These are phyloP conservation scores for Cephalopholis sonnerati DNA, from an alignment of 2,113 vertebrate genomes.

Conservation along the genomic window DNA sequence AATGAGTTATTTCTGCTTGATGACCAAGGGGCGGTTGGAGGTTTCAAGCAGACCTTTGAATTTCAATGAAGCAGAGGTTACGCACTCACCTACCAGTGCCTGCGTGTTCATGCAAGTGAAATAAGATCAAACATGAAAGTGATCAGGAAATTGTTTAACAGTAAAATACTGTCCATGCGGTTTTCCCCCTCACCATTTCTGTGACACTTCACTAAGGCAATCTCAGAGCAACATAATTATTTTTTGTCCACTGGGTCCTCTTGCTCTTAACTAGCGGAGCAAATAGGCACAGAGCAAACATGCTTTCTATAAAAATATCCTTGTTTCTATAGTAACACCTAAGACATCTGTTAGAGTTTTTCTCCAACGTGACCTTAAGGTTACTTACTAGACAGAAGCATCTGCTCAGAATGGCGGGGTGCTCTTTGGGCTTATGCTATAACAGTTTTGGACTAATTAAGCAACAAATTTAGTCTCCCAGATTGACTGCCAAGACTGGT, in stretches of 20 bases:
- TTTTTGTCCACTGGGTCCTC: slow-evolving; percentile 12
- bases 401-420: neutral
- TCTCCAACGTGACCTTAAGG: slow-evolving; percentile 24
- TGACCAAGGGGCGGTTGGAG: slow-evolving; percentile 56
- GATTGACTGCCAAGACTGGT: neutral
- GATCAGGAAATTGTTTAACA: slow-evolving; percentile 9
- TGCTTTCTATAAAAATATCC: slow-evolving; percentile 36
- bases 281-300: slow-evolving; percentile 33
- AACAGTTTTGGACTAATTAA: slow-evolving; percentile 34
- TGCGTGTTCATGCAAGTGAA: slow-evolving; percentile 33
- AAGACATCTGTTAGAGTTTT: slow-evolving; percentile 45
- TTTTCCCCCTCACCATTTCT: neutral
- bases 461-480: neutral
- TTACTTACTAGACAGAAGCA: slow-evolving; percentile 24
- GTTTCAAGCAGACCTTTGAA: slow-evolving; percentile 74
- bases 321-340: slow-evolving; percentile 68
- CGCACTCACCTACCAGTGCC: neutral
- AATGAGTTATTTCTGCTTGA: slow-evolving; percentile 74
- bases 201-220: neutral
- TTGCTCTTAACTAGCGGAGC: slow-evolving; percentile 10
- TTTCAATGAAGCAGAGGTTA: slow-evolving; percentile 73
- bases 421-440: neutral
- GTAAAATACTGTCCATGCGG: neutral
- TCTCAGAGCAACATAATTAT: slow-evolving; percentile 3
- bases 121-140: slow-evolving; percentile 21